These are phyloP conservation scores for Stenodema calcarata DNA, from an alignment of 2,888 invertebrate species.

Conservation along the genomic window DNA sequence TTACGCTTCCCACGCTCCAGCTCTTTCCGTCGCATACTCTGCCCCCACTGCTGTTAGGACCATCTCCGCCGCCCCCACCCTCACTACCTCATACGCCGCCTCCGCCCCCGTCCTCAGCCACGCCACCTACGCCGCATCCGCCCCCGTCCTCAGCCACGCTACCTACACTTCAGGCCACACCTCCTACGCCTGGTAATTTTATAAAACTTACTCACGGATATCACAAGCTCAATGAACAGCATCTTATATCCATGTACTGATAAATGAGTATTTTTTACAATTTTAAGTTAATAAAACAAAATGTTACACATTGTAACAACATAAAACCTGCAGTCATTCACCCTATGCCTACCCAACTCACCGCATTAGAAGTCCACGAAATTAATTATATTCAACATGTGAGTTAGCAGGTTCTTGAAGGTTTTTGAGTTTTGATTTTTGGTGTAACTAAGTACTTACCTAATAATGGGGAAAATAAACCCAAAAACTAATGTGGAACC, in stretches of 20 bases:
- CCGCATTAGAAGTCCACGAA: too few species aligned
- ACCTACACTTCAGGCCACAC: slow-evolving; percentile 41
- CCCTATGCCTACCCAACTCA: background rate
- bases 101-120: slow-evolving; percentile 36
- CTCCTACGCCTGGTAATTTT: slow-evolving; percentile 49
- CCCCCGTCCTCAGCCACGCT: slow-evolving; percentile 49
- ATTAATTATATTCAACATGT: too few species aligned
- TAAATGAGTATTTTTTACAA: slow-evolving; percentile 33
- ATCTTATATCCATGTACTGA: slow-evolving; percentile 9
- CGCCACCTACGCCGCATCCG: slow-evolving; percentile 40
- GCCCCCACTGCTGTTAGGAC: slow-evolving; percentile 51
- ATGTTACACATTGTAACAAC: background rate
- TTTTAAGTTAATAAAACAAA: slow-evolving; percentile 10
- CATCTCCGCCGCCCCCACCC: slow-evolving; percentile 47
- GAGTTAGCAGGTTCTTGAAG: too few species aligned
- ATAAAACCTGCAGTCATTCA: background rate
- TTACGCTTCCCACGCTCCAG: slow-evolving; percentile 59
- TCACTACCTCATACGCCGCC: slow-evolving; percentile 42
- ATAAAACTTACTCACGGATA: background rate
- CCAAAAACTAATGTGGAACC: too few species aligned
- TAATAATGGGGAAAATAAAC: too few species aligned
- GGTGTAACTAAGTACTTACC: too few species aligned
- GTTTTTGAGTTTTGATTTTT: too few species aligned
- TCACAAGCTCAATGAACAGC: background rate
- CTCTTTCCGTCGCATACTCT: slow-evolving; percentile 58